A percentile compares a stretch with the other conserved stretches of the same genome.
phyloP scores from a whole-genome alignment of 1,140 invertebrate species.

The Sinella curviseta region DNA sequence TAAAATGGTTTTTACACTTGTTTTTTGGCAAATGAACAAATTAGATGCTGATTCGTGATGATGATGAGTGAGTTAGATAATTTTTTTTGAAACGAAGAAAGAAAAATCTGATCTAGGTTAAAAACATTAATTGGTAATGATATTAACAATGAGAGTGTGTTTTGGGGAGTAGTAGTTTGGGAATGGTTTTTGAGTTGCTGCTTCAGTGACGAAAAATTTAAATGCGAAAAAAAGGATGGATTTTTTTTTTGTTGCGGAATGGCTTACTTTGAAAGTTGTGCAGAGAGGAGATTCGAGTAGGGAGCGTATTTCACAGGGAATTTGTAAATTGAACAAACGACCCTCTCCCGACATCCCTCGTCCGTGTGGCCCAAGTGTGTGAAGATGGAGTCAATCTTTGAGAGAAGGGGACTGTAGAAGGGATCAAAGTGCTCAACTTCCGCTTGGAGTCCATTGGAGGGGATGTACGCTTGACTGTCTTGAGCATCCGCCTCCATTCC shows the following conservation, averaged over 20 bases:
- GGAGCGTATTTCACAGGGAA: constrained; percentile 81
- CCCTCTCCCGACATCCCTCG: constrained; percentile 74
- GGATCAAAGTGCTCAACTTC: constrained; percentile 80
- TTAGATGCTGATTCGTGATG: no score
- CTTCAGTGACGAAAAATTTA: neutral
- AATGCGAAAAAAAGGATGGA: neutral
- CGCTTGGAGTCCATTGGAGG: constrained; percentile 67
- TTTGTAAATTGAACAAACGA: constrained; percentile 81
- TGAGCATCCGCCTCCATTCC: constrained; percentile 27
- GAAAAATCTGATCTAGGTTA: no score
- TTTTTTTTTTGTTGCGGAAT: no score
- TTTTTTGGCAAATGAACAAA: no score
- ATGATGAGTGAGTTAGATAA: no score
- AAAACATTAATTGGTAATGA: no score
- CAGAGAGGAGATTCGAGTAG: constrained; percentile 81
- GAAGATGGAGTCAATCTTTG: constrained; percentile 77
- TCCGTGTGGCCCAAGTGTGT: constrained; percentile 69
- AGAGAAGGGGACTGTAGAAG: constrained; percentile 79
- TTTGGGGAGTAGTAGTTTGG: no score
- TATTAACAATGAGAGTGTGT: no score
- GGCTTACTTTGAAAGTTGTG: constrained; percentile 77
- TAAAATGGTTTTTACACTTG: no score
- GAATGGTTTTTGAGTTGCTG: no score
- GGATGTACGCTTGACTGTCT: constrained; percentile 63
- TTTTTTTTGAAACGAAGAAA: no score